Evolutionary conservation across 2,113 vertebrate species (phyloP).

Genomic region (Nansenia antarctica): DNA sequence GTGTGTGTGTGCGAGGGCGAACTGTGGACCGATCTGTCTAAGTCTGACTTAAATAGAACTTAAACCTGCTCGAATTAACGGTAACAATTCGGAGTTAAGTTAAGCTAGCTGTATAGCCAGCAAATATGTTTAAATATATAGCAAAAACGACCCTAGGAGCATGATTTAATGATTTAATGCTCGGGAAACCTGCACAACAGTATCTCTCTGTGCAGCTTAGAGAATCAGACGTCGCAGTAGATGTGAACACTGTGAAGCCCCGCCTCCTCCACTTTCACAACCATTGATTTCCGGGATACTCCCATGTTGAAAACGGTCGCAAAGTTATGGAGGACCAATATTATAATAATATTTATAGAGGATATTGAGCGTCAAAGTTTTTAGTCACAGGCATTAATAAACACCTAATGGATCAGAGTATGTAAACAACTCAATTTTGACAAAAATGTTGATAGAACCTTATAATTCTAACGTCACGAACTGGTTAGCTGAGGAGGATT

Average conservation of each 20-base stretch:
- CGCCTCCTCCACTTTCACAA: slow-evolving; percentile 22
- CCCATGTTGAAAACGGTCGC: slow-evolving; percentile 20
- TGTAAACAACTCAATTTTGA: no score
- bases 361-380: no score
- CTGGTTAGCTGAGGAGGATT: no score
- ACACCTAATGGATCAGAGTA: no score
- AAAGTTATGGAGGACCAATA: no score
- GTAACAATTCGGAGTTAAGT: slow-evolving; percentile 4
- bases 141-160: slow-evolving; percentile 47
- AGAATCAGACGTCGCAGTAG: slow-evolving; percentile 20
- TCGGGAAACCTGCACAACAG: neutral
- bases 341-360: no score
- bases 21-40: slow-evolving; percentile 73
- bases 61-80: no score
- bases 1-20: slow-evolving; percentile 80
- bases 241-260: neutral
- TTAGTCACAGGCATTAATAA: no score
- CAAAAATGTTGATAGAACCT: no score
- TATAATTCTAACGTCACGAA: no score
- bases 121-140: slow-evolving; percentile 51
- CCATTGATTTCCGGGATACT: slow-evolving; percentile 19
- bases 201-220: neutral
- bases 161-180: no score
- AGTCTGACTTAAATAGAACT: slow-evolving; percentile 51
- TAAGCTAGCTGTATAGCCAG: slow-evolving; percentile 34